A percentile compares a stretch with the other conserved stretches of the same genome.
These are phyloP conservation scores for Scomberomorus guttatus DNA, from an alignment of 2,797 vertebrate species.

Conservation along the genomic window DNA sequence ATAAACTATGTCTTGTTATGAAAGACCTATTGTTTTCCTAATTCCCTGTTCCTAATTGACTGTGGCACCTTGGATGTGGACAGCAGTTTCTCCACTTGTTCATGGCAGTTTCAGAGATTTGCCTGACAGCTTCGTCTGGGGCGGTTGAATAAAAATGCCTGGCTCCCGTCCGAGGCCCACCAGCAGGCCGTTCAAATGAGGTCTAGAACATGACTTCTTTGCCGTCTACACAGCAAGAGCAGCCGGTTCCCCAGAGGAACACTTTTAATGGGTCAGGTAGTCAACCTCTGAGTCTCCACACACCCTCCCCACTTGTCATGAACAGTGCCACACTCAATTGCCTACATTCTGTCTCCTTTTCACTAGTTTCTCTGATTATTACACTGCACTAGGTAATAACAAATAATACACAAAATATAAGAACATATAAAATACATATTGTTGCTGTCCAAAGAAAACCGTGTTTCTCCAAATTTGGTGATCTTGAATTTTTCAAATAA, in stretches of 20 bases:
- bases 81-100: constrained; percentile 36
- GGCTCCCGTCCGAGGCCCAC: constrained; percentile 38
- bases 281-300: constrained; percentile 40
- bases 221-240: constrained; percentile 49
- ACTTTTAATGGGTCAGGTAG: constrained; percentile 67
- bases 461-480: no score
- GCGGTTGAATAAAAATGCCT: constrained; percentile 45
- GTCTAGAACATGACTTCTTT: constrained; percentile 34
- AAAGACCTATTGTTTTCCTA: constrained; percentile 52
- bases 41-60: constrained; percentile 44
- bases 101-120: constrained; percentile 40
- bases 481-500: no score
- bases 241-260: constrained; percentile 43
- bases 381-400: no score
- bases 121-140: constrained; percentile 40
- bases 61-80: constrained; percentile 53
- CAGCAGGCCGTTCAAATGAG: constrained; percentile 41
- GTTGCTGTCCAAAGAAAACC: no score
- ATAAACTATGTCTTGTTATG: constrained; percentile 36
- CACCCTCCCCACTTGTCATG: constrained; percentile 12
- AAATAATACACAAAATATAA: neutral
- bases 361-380: neutral
- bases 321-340: constrained; percentile 8
- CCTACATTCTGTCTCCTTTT: constrained; percentile 19
- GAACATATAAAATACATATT: no score